These are phyloP conservation scores for Cromileptes altivelis DNA, from an alignment of 2,113 vertebrate genomes.

Conservation along the genomic window DNA sequence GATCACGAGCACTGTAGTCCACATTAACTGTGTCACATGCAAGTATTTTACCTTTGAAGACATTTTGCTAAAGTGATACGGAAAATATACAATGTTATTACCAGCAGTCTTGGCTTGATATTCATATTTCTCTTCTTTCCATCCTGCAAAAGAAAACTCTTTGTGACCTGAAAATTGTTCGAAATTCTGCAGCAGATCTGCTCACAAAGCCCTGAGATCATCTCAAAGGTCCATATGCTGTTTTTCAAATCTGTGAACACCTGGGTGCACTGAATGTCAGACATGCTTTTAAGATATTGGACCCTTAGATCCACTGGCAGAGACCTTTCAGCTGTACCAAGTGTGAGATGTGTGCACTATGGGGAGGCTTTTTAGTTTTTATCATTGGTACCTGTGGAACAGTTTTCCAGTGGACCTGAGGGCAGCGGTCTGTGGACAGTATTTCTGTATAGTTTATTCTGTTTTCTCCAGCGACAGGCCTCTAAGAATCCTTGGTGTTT, in stretches of 20 bases:
- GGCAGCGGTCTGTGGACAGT: slow-evolving; percentile 2
- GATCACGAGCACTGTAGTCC: not conserved
- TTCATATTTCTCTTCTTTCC: not conserved
- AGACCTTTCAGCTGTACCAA: slow-evolving; percentile 12
- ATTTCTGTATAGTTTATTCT: not conserved
- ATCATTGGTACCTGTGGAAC: slow-evolving; percentile 3
- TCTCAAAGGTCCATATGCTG: not conserved
- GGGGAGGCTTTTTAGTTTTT: slow-evolving; percentile 11
- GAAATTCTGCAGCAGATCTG: not conserved
- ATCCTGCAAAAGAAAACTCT: not conserved
- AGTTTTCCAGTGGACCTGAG: slow-evolving; percentile 9
- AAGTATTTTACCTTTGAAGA: not conserved
- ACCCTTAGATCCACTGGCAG: not conserved
- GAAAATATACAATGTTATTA: not conserved
- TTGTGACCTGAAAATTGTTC: not conserved
- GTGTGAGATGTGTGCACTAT: slow-evolving; percentile 9
- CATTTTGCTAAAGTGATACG: not conserved
- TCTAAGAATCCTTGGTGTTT: too few species aligned
- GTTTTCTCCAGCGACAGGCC: too few species aligned
- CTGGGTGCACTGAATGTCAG: not conserved
- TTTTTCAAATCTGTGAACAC: slow-evolving; percentile 14
- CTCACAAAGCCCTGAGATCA: not conserved
- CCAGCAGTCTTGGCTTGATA: not conserved
- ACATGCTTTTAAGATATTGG: slow-evolving; percentile 14
- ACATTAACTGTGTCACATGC: not conserved